Evolutionary conservation across 1,140 invertebrate species (phyloP), one percentile per base, ranked within the genome.

Genomic region (Sinonovacula constricta): DNA sequence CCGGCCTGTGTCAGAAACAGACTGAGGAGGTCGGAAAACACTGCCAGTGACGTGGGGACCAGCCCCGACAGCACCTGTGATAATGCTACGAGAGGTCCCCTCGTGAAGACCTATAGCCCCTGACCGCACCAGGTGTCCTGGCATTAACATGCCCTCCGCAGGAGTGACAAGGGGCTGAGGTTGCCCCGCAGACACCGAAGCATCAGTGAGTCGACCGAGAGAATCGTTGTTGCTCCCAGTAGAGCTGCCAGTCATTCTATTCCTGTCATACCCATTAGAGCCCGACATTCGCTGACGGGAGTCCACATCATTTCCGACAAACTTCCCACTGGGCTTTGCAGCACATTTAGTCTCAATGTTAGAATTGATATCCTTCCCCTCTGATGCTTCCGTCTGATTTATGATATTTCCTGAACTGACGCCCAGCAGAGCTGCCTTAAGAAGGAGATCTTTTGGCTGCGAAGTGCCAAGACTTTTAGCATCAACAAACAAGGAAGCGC

Each of bases 1-100:
- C 10, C 74, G 79, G 12, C 65, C 70, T 12, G 81, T 71, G 33
- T 85, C 86, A 34, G 79, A 65, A 12, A 83, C 63, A 28, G 85
- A 82, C 59, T 82, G 60, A 56, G 82, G 83, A 12, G 84, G 81
- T 31, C 82, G 78, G 70, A 87, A 87, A 4, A 87, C 71, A 53
- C 80, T 75, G 14, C 69, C 74, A 66, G 59, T 80, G 15, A 60
- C 74, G 31, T 63, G 80, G 45, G 83, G 79, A 36, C 72, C 75
- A 39, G 83, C 75, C 33, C 85, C 83, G n/a, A 79, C 80, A 12
- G 83, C 82, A 45, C 78, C 60, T 34, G 69, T 31, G 24, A 80
- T 69, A 33, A 80, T 71, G 31, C 68, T 67, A 30, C 62, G 62
- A 65, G 53, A 33, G 36, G 59, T 67, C 14, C 24, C 33, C 49